Conservation (phyloP, 1,140 invertebrate genomes). For the Bilobella aurantiaca region DNA sequence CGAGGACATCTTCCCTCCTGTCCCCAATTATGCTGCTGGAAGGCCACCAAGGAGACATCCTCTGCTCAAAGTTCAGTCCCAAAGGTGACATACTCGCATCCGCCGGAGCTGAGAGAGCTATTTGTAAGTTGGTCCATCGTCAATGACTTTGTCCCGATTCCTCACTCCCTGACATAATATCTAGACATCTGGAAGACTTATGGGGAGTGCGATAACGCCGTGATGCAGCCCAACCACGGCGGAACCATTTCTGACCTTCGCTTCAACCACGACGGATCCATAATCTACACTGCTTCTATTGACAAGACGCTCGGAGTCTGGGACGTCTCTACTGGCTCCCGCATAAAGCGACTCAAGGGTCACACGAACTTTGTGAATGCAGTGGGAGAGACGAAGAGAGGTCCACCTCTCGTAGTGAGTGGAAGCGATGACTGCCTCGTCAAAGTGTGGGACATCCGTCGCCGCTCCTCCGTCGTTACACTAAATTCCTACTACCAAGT, state of each 20-base stretch:
- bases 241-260: constrained; percentile 94
- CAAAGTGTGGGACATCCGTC: constrained; percentile 53
- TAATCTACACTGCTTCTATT: constrained; percentile 83
- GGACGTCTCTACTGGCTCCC: constrained; percentile 76
- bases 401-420: constrained; percentile 78
- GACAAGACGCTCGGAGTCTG: constrained; percentile 92
- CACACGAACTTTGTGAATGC: constrained; percentile 84
- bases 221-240: constrained; percentile 76
- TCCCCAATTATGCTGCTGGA: constrained; percentile 94
- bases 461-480: constrained; percentile 61
- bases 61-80: constrained; percentile 85
- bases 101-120: constrained; percentile 90
- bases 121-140: constrained; percentile 63
- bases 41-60: constrained; percentile 95
- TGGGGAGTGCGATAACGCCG: constrained; percentile 94
- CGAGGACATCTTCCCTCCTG: constrained; percentile 71
- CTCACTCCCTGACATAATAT: too few relatives aligned
- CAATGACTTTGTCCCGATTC: constrained; percentile 5
- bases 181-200: constrained; percentile 76
- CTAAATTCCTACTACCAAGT: constrained; percentile 77
- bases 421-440: constrained; percentile 85
- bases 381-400: constrained; percentile 65
- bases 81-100: constrained; percentile 89
- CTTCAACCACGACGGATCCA: constrained; percentile 85
- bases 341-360: constrained; percentile 75